Conservation (phyloP, 1,140 invertebrate genomes). For the Thaumatotibia leucotreta region DNA sequence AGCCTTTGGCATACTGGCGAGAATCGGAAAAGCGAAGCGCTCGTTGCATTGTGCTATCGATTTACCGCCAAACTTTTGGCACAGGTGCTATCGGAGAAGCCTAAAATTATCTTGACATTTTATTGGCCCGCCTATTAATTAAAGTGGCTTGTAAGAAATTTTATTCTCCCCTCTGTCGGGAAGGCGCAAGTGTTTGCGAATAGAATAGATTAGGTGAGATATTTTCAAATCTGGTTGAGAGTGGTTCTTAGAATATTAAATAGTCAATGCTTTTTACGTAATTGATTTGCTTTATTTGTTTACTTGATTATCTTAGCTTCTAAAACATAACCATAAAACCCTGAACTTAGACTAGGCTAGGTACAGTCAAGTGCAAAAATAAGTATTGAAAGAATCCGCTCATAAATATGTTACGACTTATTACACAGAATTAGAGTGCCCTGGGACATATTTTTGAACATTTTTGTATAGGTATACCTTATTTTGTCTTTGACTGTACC, state of each 20-base stretch:
- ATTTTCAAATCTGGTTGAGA: background rate
- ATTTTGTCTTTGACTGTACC: no score
- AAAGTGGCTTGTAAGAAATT: constrained; percentile 29
- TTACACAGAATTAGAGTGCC: no score
- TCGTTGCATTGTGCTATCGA: constrained; percentile 29
- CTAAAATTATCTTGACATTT: constrained; percentile 51
- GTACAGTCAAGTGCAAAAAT: no score
- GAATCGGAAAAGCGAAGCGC: background rate
- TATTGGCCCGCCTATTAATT: constrained; percentile 46
- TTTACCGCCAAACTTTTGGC: constrained; percentile 40
- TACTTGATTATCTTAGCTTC: background rate
- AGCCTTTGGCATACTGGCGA: background rate
- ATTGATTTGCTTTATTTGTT: background rate
- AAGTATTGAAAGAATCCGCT: no score
- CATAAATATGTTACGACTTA: no score
- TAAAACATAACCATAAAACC: no score
- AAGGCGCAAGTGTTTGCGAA: background rate
- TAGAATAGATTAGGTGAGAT: background rate
- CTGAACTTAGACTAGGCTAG: no score
- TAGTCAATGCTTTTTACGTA: background rate
- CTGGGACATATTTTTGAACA: no score
- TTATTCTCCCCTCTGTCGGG: background rate
- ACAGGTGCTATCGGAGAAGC: constrained; percentile 40
- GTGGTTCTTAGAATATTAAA: background rate
- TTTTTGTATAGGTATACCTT: no score